A percentile compares a stretch with the other conserved stretches of the same genome.
Evolutionary conservation across 2,888 invertebrate species (phyloP).

Genomic region (Erebia epiphron): DNA sequence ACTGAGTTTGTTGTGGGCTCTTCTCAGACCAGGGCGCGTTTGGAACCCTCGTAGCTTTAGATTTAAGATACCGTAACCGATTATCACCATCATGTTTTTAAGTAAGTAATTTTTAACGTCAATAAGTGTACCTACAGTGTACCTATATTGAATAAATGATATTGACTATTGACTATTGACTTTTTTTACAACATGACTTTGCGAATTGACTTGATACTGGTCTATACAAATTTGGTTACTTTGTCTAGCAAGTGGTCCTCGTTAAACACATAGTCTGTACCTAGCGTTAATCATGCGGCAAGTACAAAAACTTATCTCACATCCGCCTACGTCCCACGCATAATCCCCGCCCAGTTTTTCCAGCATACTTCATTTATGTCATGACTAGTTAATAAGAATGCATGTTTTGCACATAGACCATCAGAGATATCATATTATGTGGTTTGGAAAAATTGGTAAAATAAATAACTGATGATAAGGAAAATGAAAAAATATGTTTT

Average conservation of each 20-base stretch:
- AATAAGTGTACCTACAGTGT: no score
- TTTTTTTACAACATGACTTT: no score
- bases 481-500: conserved; percentile 2
- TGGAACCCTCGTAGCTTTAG: no score
- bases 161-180: no score
- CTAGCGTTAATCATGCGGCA: conserved; percentile 4
- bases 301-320: conserved; percentile 45
- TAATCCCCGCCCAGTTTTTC: conserved; percentile 72
- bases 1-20: no score
- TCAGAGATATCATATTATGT: background rate
- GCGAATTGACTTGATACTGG: no score
- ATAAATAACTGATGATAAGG: conserved; percentile 16
- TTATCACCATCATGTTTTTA: no score
- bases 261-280: background rate
- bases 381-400: conserved; percentile 73
- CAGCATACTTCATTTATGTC: conserved; percentile 73
- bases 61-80: no score
- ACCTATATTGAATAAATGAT: no score
- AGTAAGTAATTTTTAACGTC: no score
- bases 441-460: conserved; percentile 7
- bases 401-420: conserved; percentile 64
- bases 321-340: conserved; percentile 61
- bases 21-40: no score
- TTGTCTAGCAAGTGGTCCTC: background rate
- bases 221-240: no score